A percentile compares a stretch with the other conserved stretches of the same genome.
Conservation (phyloP, 2,888 invertebrate species). For the Ophion obscuratus region DNA sequence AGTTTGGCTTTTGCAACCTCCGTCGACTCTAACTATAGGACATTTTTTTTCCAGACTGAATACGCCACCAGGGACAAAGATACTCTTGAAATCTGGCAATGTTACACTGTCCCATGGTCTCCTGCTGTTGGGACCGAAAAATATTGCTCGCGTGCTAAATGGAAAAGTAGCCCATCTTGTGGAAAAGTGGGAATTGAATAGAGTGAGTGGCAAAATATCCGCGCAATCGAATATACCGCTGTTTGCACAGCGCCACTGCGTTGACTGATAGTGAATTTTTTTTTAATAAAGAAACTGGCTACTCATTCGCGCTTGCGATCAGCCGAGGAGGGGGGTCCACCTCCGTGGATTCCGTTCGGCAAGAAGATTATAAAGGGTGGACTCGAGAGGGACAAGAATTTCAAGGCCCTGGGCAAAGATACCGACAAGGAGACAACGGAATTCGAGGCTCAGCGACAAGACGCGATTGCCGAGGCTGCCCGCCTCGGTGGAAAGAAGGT, state of each 20-base stretch:
- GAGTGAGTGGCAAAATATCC: constrained; percentile 77
- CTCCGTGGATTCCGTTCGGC: constrained; percentile 97
- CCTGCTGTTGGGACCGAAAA: constrained; percentile 88
- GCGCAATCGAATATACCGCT: background rate
- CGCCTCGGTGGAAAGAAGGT: constrained; percentile 86
- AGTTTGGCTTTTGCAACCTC: background rate
- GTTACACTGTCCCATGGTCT: constrained; percentile 90
- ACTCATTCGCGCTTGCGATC: constrained; percentile 84
- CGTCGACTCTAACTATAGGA: background rate
- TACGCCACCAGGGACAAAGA: constrained; percentile 95
- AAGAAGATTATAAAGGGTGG: constrained; percentile 88
- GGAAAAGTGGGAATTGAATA: constrained; percentile 94
- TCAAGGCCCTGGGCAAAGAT: constrained; percentile 90
- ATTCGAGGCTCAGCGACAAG: constrained; percentile 95
- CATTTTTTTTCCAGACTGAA: constrained; percentile 86
- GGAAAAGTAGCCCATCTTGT: constrained; percentile 92
- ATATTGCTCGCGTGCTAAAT: constrained; percentile 90
- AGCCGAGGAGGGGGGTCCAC: constrained; percentile 91
- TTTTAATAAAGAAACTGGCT: constrained; percentile 79
- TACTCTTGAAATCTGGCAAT: constrained; percentile 86
- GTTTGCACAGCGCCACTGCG: constrained; percentile 10
- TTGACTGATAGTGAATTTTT: background rate
- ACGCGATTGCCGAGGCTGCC: constrained; percentile 95
- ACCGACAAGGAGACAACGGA: constrained; percentile 90
- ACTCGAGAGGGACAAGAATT: constrained; percentile 87